Base-by-base conservation (phyloP, 2,113 vertebrate species). In the Rhodinocichla rosea region DNA sequence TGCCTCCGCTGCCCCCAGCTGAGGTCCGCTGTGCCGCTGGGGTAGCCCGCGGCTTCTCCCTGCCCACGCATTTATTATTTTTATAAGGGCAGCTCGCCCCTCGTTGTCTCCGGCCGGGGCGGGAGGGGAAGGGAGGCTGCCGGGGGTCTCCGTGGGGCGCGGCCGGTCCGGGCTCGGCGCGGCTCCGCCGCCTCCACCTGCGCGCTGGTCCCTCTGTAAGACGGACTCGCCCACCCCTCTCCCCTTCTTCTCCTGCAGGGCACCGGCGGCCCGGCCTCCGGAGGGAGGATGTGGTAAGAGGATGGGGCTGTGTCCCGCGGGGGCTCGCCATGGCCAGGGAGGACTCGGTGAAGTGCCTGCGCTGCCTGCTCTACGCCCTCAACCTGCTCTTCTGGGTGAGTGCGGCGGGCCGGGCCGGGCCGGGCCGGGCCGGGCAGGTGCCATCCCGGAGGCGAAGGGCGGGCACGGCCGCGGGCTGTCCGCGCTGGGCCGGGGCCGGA, bases 351-450 rank as follows among this genome's bases (percentile, higher is more conserved):
- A 99, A 98, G 98, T 99, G 99, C 91, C 97, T 99, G 96, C 99
- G 99, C 87, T 99, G 99, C 85, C 97, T 99, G 93, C 99, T 99
- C 60, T 99, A 98, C 90, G 99, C 98, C 56, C 98, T 99, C 97
- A 99, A 99, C 97, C 98, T 99, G 94, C 98, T 99, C 69, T 99
- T 99, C 97, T 99, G 99, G 99, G 99, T 99, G 98, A 99, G 99
- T 98, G 84, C 59, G 14, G 86, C 62, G 70, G 15, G 57, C 60
- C 26, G 63, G 37, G 83, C 9, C 62, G 70, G 15, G 57, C 60
- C 26, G 63, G 37, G 83, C 9, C 35, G 52, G n/a, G 57, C 23
- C 77, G 71, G 93, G 89, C 97, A 97, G 98, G 97, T 97, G 97
- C 57, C 27, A 65, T 7, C 27, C 59, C 32, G 59, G 44, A 7